These are phyloP conservation scores for human (Homo sapiens) DNA, from an alignment of 2,113 vertebrate species.

Conservation along the genomic window DNA sequence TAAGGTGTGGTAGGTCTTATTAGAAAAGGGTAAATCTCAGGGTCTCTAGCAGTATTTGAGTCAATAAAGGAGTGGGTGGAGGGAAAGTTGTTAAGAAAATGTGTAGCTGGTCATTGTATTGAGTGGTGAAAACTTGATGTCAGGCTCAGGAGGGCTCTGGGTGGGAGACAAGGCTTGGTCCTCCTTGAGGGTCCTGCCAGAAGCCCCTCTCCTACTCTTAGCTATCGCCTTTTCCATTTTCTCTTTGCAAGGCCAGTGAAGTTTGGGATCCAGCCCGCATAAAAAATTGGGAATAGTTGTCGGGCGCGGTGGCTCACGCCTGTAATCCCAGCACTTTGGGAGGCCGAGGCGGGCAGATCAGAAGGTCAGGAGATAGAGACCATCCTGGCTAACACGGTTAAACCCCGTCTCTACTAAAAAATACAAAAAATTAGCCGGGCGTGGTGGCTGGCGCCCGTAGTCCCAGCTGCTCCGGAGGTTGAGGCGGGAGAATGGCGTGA, in stretches of 20 bases:
- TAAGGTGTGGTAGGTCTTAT: not conserved
- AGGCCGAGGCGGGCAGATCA: too few relatives aligned
- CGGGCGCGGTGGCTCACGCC: too few relatives aligned
- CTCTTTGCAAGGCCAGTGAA: not conserved
- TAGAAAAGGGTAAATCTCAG: not conserved
- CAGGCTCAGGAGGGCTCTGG: not conserved
- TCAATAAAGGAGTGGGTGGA: not conserved
- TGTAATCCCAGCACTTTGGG: too few relatives aligned
- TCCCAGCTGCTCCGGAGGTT: too few relatives aligned
- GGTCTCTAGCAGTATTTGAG: not conserved
- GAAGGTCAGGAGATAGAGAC: too few relatives aligned
- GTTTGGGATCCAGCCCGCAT: not conserved
- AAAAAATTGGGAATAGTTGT: not conserved
- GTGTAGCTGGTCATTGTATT: not conserved
- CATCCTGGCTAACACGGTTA: too few relatives aligned
- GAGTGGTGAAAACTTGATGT: not conserved
- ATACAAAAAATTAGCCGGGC: too few relatives aligned
- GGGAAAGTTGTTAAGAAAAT: not conserved
- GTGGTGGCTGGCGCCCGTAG: too few relatives aligned
- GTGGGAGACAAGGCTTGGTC: not conserved
- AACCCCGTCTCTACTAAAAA: too few relatives aligned
- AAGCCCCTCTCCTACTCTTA: not conserved
- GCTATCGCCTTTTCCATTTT: not conserved
- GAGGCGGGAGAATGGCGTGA: too few relatives aligned
- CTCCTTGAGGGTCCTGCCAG: rapidly evolving